These are phyloP conservation scores for Calephelis virginiensis DNA, from an alignment of 1,140 invertebrate species.

Conservation along the genomic window DNA sequence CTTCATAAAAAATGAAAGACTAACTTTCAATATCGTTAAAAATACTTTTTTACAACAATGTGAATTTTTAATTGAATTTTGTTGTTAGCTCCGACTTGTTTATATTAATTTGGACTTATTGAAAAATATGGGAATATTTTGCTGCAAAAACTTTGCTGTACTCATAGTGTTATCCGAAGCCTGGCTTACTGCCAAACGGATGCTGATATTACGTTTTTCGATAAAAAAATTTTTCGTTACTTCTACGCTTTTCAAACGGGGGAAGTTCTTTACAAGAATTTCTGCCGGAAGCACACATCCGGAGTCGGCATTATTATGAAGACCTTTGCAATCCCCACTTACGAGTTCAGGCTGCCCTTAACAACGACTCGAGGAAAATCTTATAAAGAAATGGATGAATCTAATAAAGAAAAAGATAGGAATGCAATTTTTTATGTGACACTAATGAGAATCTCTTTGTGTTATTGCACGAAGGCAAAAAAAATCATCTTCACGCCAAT, in stretches of 20 bases:
- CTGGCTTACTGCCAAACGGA: conserved; percentile 19
- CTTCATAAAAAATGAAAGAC: too few relatives aligned
- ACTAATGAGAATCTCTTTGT: too few relatives aligned
- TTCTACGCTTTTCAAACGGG: conserved; percentile 18
- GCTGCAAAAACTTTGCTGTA: background rate
- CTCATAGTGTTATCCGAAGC: conserved; percentile 12
- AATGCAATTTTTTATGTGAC: too few relatives aligned
- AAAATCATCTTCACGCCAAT: too few relatives aligned
- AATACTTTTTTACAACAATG: too few relatives aligned
- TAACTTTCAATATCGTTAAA: too few relatives aligned
- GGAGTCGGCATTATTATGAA: conserved; percentile 6
- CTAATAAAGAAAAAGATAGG: too few relatives aligned
- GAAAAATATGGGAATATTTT: background rate
- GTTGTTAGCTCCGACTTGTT: too few relatives aligned
- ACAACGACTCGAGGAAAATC: background rate
- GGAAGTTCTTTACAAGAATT: conserved; percentile 16
- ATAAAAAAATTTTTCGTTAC: conserved; percentile 18
- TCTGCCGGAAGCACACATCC: conserved; percentile 7
- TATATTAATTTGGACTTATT: background rate
- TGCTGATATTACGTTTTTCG: conserved; percentile 20
- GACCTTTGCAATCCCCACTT: conserved; percentile 11
- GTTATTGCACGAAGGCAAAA: too few relatives aligned
- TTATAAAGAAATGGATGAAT: too few relatives aligned
- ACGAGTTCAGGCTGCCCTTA: conserved; percentile 1
- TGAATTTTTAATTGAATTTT: too few relatives aligned